Conservation (phyloP, 2,797 vertebrate genomes). For the Molossus molossus region DNA sequence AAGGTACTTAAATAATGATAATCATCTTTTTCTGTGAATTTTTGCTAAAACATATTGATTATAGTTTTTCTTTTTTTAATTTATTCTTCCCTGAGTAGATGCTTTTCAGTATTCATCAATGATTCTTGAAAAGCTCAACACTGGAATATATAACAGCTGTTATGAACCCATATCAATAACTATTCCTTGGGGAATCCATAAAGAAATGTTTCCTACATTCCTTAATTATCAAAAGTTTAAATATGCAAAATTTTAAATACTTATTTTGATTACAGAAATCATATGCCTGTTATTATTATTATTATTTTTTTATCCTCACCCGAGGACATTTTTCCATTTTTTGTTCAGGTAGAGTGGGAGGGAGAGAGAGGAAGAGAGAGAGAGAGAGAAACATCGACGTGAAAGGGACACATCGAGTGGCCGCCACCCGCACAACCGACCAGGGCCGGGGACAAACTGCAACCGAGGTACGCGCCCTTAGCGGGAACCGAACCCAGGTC, state of each 20-base stretch:
- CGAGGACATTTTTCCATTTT: too few relatives aligned
- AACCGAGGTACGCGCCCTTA: too few relatives aligned
- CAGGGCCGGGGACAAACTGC: too few relatives aligned
- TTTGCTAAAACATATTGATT: background rate
- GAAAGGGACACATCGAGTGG: too few relatives aligned
- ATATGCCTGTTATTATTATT: background rate
- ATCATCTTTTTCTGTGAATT: constrained; percentile 34
- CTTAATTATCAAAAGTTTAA: background rate
- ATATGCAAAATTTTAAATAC: background rate
- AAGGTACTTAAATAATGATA: background rate
- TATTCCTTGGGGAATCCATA: background rate
- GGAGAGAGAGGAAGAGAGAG: too few relatives aligned
- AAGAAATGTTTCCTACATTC: background rate
- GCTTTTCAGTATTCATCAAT: constrained; percentile 24
- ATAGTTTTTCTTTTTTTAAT: background rate
- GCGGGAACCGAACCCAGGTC: too few relatives aligned
- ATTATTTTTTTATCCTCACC: too few relatives aligned
- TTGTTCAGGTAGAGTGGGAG: too few relatives aligned
- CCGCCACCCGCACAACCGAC: too few relatives aligned
- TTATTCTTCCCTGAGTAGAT: background rate
- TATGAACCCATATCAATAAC: background rate
- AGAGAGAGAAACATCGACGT: too few relatives aligned
- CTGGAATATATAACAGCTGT: background rate
- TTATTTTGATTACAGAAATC: background rate
- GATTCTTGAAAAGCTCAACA: constrained; percentile 39